These are phyloP conservation scores for Incurvaria masculella DNA, from an alignment of 2,888 invertebrate species.

Conservation along the genomic window DNA sequence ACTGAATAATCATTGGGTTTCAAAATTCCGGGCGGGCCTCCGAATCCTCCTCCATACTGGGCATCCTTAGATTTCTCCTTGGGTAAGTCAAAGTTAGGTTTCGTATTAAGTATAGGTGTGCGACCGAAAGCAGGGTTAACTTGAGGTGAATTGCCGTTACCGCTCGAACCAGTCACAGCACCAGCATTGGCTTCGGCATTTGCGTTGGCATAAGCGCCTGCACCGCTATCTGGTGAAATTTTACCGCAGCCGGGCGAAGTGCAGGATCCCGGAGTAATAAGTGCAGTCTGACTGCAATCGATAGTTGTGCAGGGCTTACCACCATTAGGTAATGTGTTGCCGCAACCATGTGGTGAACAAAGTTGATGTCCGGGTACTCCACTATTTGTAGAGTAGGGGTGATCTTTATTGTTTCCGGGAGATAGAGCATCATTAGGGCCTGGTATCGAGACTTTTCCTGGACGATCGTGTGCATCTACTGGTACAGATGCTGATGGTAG, in stretches of 20 bases:
- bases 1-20: constrained; percentile 28
- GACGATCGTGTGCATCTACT: neutral
- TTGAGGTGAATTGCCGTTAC: constrained; percentile 12
- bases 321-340: neutral
- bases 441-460: neutral
- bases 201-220: constrained; percentile 8
- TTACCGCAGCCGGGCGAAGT: neutral
- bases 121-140: constrained; percentile 8
- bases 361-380: neutral
- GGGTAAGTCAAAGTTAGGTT: neutral
- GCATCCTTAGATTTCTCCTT: neutral
- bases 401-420: neutral
- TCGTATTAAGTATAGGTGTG: neutral
- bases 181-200: constrained; percentile 18
- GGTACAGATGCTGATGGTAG: too few species aligned
- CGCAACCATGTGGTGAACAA: neutral
- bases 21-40: constrained; percentile 28
- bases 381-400: neutral
- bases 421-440: neutral
- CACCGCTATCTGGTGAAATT: neutral
- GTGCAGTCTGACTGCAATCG: neutral
- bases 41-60: constrained; percentile 27
- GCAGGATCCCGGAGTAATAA: neutral
- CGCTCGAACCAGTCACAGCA: constrained; percentile 18
- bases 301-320: neutral